A percentile compares a stretch with the other conserved stretches of the same genome.
Evolutionary conservation across 2,888 invertebrate genomes (phyloP).

Genomic region (Acanthosepion pharaonis): DNA sequence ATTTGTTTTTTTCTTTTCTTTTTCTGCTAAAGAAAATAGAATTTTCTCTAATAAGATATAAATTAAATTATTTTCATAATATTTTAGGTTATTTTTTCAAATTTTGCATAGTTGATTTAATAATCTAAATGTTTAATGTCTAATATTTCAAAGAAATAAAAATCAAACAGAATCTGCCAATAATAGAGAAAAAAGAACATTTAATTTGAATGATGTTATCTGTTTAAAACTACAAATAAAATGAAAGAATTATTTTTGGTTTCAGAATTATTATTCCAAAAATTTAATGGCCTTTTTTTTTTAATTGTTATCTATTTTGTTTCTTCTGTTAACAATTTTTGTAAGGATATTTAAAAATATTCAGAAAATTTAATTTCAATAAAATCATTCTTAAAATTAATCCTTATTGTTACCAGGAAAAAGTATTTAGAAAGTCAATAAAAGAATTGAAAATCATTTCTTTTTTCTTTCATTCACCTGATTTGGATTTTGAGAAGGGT

Average conservation of each 20-base stretch:
- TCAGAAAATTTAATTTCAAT: not conserved
- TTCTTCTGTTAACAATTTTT: not conserved
- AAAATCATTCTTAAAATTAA: not conserved
- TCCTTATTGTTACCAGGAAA: not conserved
- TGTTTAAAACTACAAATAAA: not conserved
- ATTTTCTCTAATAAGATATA: not conserved
- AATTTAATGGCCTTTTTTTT: not conserved
- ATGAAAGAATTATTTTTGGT: not conserved
- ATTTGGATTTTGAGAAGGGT: not conserved
- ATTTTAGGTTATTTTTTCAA: not conserved
- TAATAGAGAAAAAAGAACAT: not conserved
- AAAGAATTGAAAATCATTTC: not conserved
- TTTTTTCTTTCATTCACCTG: not conserved
- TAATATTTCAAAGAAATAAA: not conserved
- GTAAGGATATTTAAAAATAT: not conserved
- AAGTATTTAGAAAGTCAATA: not conserved
- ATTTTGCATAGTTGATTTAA: not conserved
- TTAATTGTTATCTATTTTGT: not conserved
- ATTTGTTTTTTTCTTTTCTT: not conserved
- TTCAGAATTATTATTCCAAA: not conserved
- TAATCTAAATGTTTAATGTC: not conserved
- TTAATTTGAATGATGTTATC: not conserved
- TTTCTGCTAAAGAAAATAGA: not conserved
- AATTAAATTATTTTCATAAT: not conserved
- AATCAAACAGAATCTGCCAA: not conserved